phyloP scores from a whole-genome alignment of 2,113 vertebrate genomes.

The Loxodonta africana region DNA sequence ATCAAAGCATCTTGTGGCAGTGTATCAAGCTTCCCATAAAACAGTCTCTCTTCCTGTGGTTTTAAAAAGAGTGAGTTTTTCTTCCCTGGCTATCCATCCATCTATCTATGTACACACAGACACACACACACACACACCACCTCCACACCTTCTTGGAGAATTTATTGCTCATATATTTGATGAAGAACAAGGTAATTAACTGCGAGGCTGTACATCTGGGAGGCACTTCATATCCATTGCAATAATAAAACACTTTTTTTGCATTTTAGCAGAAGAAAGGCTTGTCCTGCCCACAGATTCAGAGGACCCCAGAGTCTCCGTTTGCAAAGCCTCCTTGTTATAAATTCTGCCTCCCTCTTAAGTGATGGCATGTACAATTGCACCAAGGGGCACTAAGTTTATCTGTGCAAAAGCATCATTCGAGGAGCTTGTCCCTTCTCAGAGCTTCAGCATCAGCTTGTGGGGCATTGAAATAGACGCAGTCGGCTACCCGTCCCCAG shows the following conservation, averaged over 20 bases:
- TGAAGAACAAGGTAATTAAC: conserved; percentile 84
- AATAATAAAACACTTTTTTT: conserved; percentile 84
- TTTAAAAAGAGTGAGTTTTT: conserved; percentile 77
- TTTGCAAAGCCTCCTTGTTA: conserved; percentile 86
- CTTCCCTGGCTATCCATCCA: conserved; percentile 57
- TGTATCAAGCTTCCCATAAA: conserved; percentile 81
- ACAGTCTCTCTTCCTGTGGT: conserved; percentile 82
- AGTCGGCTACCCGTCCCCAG: conserved; percentile 36
- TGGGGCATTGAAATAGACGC: conserved; percentile 36
- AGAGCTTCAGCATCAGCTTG: conserved; percentile 46
- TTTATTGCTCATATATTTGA: conserved; percentile 82
- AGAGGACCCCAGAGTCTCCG: conserved; percentile 88
- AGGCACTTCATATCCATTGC: conserved; percentile 81
- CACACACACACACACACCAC: conserved; percentile 30
- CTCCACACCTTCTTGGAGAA: conserved; percentile 77
- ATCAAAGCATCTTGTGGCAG: conserved; percentile 87
- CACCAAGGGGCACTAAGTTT: conserved; percentile 87
- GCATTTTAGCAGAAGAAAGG: conserved; percentile 86
- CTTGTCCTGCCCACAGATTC: conserved; percentile 88
- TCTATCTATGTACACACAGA: conserved; percentile 24
- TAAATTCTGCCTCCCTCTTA: conserved; percentile 90
- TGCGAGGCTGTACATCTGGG: conserved; percentile 78
- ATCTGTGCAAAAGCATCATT: conserved; percentile 83
- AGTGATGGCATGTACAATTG: conserved; percentile 88
- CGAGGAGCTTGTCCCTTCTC: conserved; percentile 69